Conservation (phyloP, 2,888 invertebrate genomes). For the Lacanobia oleracea region DNA sequence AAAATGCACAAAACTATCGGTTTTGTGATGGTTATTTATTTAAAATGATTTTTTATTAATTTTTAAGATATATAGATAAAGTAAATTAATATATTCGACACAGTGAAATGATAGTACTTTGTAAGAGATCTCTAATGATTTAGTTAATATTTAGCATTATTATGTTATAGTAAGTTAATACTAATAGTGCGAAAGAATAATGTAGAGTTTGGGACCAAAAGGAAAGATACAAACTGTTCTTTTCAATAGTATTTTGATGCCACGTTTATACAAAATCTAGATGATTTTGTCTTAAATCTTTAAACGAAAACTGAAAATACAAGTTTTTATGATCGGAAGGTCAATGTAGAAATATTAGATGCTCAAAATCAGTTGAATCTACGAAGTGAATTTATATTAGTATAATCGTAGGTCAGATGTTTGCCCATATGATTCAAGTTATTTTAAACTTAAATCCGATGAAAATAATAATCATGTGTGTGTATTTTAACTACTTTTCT, state of each 20-base stretch:
- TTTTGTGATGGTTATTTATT: conserved; percentile 55
- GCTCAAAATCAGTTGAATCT: background rate
- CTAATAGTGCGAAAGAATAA: conserved; percentile 21
- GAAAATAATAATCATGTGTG: background rate
- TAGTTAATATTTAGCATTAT: conserved; percentile 27
- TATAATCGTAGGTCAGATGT: background rate
- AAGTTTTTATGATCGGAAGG: background rate
- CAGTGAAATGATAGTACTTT: conserved; percentile 46
- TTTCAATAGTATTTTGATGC: conserved; percentile 24
- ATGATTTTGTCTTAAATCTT: background rate
- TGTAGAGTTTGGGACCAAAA: conserved; percentile 61
- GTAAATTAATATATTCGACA: conserved; percentile 45
- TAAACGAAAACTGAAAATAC: background rate
- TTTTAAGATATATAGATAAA: conserved; percentile 25
- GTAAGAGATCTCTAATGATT: conserved; percentile 58
- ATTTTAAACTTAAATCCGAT: background rate
- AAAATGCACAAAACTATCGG: conserved; percentile 58
- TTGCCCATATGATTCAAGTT: background rate
- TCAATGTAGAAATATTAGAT: background rate
- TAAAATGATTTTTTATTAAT: conserved; percentile 50
- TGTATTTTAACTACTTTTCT: background rate
- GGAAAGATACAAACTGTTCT: conserved; percentile 15
- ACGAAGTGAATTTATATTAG: background rate
- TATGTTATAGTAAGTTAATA: conserved; percentile 17
- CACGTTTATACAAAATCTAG: conserved; percentile 10